Conservation (phyloP, 1,140 invertebrate genomes). For the Drosophila nigrodunni region DNA sequence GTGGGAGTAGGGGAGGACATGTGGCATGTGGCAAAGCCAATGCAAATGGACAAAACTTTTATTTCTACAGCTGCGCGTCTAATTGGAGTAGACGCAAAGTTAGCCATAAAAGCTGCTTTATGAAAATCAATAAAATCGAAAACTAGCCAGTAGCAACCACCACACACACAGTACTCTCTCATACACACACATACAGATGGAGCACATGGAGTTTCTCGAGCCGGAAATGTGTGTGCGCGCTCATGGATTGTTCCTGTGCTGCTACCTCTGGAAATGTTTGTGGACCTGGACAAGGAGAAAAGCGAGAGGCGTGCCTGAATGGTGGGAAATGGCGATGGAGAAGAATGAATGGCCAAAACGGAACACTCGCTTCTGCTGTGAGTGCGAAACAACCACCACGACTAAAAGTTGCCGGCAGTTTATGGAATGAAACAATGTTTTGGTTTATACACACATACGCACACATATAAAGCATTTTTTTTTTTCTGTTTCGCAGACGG, state of each 20-base stretch:
- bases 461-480: not conserved
- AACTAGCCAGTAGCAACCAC: conserved; percentile 73
- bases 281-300: conserved; percentile 8
- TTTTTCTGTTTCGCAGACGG: conserved; percentile 43
- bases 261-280: too few relatives aligned
- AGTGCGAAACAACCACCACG: conserved; percentile 69
- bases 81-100: conserved; percentile 66
- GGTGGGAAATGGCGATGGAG: conserved; percentile 14
- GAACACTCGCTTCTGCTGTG: conserved; percentile 60
- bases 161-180: conserved; percentile 30
- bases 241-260: conserved; percentile 46
- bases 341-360: conserved; percentile 60
- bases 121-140: conserved; percentile 82
- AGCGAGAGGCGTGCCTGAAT: not conserved
- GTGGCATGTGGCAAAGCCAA: conserved; percentile 1
- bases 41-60: conserved; percentile 32
- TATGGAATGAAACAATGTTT: conserved; percentile 76
- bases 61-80: conserved; percentile 45
- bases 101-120: conserved; percentile 67
- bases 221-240: conserved; percentile 75
- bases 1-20: too few relatives aligned
- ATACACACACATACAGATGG: conserved; percentile 8
- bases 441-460: conserved; percentile 8
- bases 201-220: conserved; percentile 36
- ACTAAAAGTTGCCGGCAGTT: conserved; percentile 55